phyloP scores from a whole-genome alignment of 2,113 vertebrate genomes.

The Diadophis punctatus region DNA sequence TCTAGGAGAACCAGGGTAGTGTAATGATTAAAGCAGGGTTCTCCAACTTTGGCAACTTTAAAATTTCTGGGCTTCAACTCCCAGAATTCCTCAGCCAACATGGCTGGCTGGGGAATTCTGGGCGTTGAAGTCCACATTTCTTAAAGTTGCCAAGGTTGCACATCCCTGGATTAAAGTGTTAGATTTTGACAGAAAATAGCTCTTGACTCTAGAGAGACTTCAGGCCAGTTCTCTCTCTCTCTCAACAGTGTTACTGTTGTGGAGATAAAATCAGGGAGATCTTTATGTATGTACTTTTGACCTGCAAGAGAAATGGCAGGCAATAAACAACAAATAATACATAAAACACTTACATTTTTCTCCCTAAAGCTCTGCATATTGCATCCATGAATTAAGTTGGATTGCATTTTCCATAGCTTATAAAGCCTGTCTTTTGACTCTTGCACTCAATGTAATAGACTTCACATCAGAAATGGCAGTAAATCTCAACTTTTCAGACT shows the following conservation, averaged over 20 bases:
- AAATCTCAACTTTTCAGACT: neutral
- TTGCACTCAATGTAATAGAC: constrained; percentile 11
- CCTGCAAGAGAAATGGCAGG: neutral
- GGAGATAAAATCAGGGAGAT: neutral
- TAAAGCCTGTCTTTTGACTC: constrained; percentile 24
- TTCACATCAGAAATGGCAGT: neutral
- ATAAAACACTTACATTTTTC: neutral
- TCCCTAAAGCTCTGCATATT: neutral
- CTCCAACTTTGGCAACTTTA: no score
- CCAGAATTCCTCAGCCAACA: neutral
- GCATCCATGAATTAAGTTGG: neutral
- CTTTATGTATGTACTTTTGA: neutral
- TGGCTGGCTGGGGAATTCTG: neutral
- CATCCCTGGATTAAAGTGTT: neutral
- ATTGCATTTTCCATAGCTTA: constrained; percentile 16
- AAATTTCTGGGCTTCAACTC: neutral
- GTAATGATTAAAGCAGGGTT: neutral
- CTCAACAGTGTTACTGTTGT: neutral
- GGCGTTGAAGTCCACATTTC: neutral
- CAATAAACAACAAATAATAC: neutral
- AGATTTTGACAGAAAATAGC: neutral
- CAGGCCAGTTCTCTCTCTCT: neutral
- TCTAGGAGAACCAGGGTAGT: neutral
- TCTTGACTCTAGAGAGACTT: neutral
- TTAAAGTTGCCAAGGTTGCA: neutral